Evolutionary conservation across 2,888 invertebrate genomes (phyloP).

Genomic region (Acanthosoma haemorrhoidale): DNA sequence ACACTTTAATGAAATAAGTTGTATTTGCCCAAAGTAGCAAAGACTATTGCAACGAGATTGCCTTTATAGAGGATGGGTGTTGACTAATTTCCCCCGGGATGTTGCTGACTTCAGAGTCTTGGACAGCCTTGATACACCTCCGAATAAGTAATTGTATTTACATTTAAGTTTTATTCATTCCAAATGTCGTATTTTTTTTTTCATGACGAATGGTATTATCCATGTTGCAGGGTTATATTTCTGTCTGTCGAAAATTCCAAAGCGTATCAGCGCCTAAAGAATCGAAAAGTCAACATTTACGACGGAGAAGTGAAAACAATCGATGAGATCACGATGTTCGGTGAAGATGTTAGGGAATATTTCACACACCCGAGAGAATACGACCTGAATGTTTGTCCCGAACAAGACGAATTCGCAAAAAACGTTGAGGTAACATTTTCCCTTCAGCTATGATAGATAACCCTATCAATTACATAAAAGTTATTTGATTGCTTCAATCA

Average conservation of each 20-base stretch:
- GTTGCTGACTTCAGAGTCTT: constrained; percentile 56
- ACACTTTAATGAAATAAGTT: too few relatives aligned
- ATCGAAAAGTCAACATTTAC: constrained; percentile 49
- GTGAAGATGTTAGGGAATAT: constrained; percentile 24
- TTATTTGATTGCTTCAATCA: too few relatives aligned
- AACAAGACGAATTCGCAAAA: constrained; percentile 28
- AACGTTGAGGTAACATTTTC: constrained; percentile 32
- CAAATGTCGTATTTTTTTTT: too few relatives aligned
- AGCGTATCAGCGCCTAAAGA: constrained; percentile 47
- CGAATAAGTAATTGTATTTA: constrained; percentile 53
- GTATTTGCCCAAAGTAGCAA: too few relatives aligned
- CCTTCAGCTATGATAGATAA: too few relatives aligned
- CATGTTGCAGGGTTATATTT: constrained; percentile 49
- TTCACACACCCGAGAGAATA: constrained; percentile 37
- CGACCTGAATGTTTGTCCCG: constrained; percentile 19
- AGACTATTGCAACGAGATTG: constrained; percentile 53
- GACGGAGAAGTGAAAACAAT: constrained; percentile 45
- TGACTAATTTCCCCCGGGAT: constrained; percentile 56
- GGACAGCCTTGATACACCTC: constrained; percentile 56
- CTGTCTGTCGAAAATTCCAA: constrained; percentile 47
- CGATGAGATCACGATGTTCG: constrained; percentile 15
- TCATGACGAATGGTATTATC: too few relatives aligned
- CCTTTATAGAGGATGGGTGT: constrained; percentile 57
- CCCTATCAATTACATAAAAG: too few relatives aligned
- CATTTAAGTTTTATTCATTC: neutral